Evolutionary conservation across 2,797 vertebrate genomes (phyloP).

Genomic region (Peromyscus aztecus): DNA sequence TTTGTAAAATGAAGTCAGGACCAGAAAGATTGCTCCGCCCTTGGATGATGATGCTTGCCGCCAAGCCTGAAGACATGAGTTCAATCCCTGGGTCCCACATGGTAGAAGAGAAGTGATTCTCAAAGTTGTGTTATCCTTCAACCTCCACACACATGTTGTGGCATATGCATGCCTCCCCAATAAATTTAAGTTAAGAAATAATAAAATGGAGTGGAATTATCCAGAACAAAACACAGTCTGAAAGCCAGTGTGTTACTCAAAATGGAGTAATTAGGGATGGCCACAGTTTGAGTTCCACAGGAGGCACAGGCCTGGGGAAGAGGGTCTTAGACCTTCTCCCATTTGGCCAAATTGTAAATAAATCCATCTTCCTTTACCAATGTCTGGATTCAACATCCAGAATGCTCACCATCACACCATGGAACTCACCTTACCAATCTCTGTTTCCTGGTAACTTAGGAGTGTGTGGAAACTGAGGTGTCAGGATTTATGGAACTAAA

Average conservation of each 20-base stretch:
- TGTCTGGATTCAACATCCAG: not conserved
- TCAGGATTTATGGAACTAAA: not conserved
- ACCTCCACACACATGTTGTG: not conserved
- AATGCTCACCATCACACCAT: not conserved
- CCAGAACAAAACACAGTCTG: not conserved
- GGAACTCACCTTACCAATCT: not conserved
- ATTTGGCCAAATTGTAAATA: not conserved
- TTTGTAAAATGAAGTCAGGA: not conserved
- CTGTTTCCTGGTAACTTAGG: not conserved
- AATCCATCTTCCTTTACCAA: not conserved
- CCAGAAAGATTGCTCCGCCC: not conserved
- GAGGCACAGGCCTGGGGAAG: not conserved
- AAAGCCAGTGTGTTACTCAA: not conserved
- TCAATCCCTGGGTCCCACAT: not conserved
- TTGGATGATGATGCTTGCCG: not conserved
- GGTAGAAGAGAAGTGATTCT: not conserved
- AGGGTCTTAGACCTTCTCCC: not conserved
- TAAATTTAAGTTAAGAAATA: not conserved
- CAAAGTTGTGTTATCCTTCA: not conserved
- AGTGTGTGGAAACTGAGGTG: not conserved
- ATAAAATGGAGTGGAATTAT: not conserved
- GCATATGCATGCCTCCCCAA: not conserved
- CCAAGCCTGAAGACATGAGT: not conserved
- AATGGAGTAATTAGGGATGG: not conserved
- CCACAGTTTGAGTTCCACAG: not conserved